phyloP scores from a whole-genome alignment of 2,797 vertebrate species.

The Acropternis orthonyx region DNA sequence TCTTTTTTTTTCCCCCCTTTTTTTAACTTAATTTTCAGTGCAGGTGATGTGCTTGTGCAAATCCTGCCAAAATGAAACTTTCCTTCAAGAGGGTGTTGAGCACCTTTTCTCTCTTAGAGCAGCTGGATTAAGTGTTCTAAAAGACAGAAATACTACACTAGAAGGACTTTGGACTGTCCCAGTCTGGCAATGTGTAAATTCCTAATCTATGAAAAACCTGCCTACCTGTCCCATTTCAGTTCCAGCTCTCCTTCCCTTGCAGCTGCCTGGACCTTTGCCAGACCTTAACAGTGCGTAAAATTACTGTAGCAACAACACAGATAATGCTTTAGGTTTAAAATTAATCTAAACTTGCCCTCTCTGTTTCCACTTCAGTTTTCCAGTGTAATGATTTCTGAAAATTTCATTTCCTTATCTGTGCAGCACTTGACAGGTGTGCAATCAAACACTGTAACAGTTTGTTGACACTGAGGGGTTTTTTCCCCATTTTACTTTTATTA shows the following conservation, averaged over 20 bases:
- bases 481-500: background rate
- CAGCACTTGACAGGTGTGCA: background rate
- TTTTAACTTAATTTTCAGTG: background rate
- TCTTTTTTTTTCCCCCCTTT: rapidly evolving
- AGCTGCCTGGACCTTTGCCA: background rate
- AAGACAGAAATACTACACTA: background rate
- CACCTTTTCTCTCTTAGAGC: background rate
- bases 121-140: background rate
- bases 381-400: background rate
- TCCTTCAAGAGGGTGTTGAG: background rate
- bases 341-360: background rate
- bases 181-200: background rate
- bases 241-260: background rate
- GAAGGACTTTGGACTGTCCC: background rate
- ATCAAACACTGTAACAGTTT: background rate
- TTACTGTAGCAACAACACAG: background rate
- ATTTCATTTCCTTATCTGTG: background rate
- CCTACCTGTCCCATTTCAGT: background rate
- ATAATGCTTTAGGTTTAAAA: background rate
- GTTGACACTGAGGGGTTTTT: background rate
- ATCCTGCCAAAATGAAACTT: background rate
- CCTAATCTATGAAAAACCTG: background rate
- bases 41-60: background rate
- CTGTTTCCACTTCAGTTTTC: background rate
- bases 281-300: background rate